Evolutionary conservation across 2,113 vertebrate species (phyloP), one percentile per base, ranked within the genome.

Genomic region (Arenaria interpres): DNA sequence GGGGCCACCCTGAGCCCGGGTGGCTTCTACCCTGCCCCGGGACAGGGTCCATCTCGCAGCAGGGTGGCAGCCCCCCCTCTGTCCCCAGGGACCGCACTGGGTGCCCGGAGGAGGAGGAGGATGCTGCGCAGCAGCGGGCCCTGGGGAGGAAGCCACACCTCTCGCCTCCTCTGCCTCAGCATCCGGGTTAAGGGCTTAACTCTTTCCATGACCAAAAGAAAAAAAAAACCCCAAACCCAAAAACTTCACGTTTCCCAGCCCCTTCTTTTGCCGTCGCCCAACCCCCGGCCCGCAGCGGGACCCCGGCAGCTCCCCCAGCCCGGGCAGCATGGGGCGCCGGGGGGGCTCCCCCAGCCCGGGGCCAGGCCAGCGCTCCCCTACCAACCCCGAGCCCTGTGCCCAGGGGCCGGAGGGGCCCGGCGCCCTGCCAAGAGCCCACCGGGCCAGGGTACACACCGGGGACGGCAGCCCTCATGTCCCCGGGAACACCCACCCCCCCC

Each of bases 61-160:
- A 5, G 80, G 41, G 39, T 12, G 37, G 48, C 79, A 28, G 62
- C 46, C 37, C 48, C 23, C 5, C 12, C 9, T 60, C 46, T 57
- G 48, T 37, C 28, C 28, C n/a, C 50, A 11, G 59, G 50, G 87
- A 41, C 33, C 25, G 37, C 5, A 4, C 76, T 46, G 91, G 83
- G 89, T 18, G 73, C 51, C 10, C 5, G 71, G 35, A 59, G 91
- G 39, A 41, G 91, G 39, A 41, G 39, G 63, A 88, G 41, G 2
- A 88, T 30, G 93, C 64, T 33, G 62, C 23, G 23, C 69, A 23
- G 57, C 76, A 20, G 35, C 63, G 15, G 14, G 68, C 80, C 25
- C 88, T 13, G 85, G 59, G 85, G 90, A 96, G 93, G 91, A 96
- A 96, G 90, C 92, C 90, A 91, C 89, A 91, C 91, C 93, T 96